Evolutionary conservation across 2,888 invertebrate species (phyloP), one percentile per base, ranked within the genome.

Genomic region (Erebia palarica): DNA sequence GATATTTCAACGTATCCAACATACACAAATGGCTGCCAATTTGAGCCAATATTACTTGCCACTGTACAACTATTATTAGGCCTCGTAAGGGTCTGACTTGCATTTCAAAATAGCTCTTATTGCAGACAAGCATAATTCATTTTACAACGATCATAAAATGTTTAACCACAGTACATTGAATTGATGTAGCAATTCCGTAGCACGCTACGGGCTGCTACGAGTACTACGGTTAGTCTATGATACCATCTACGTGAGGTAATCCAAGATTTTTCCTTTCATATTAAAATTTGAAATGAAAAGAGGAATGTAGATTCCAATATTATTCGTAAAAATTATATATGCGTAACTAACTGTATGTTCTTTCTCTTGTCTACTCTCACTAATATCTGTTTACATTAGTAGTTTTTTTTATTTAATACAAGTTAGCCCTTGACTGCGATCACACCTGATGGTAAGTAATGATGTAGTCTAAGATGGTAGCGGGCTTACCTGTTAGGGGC

Each of bases 11-110:
- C 21, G 49, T 49, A 49, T 9, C 44, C 44, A 61, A 47, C 47
- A 63, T 57, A 66, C 47, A 66, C 47, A 68, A 66, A 72, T 73
- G 68, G 73, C 47, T 59, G 73, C 73, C 63, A 72, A 72, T 68
- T 72, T 68, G 16, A 49, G 49, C 58, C 64, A 64, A 69, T 69
- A 69, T 65, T 69, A 59, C 59, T 65, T 58, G 58, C 69, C 65
- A 57, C 36, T 59, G 69, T 57, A 69, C 69, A 69, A 65, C 65
- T 69, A 69, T 69, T 65, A 69, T 65, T 58, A 64, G 64, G 57
- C 51, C 57, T 64, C 44, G n/a, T 21, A 44, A 55, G 44, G 14
- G 42, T 36, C n/a, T 3, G 16, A 16, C 13, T 18, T 57, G 18
- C 65, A 44, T 65, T 44, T 13, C 44, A 44, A 57, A 44, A 14